Evolutionary conservation across 1,140 invertebrate species (phyloP), one percentile per base, ranked within the genome.

Genomic region (Subanguina moxae): DNA sequence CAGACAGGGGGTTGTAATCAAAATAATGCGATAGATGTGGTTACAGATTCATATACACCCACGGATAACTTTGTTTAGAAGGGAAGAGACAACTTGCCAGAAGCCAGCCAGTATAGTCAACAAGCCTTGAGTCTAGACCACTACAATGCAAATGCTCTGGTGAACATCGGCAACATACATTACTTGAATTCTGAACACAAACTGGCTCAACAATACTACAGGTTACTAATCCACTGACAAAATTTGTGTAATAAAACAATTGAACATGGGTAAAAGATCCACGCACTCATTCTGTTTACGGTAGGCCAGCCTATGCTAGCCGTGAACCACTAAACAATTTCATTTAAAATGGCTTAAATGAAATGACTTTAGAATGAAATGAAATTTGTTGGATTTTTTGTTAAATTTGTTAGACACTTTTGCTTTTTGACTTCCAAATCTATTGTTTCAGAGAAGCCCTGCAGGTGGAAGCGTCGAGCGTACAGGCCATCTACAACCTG

Each of bases 121-220:
- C 84, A 89, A 73, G 89, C 91, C 21, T 86, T 89, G 76, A 86
- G 88, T 78, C 86, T 89, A 56, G 91, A 91, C 83, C 87, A 85
- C 70, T 91, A 90, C 76, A 93, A 91, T 84, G 86, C 90, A 1
- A 86, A 89, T 76, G 91, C 90, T 21, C 87, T 91, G 73, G 90
- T 95, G 0, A 96, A 95, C 85, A 87, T 91, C 76, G 90, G 91
- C 1, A 92, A 92, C 79, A 90, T 91, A 72, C 87, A 88, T 57
- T 89, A 89, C 78, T 86, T 87, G 45, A 88, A 88, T 76, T 86
- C 87, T 57, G 89, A 93, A 65, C 86, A 87, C 62, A 88, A 90
- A 68, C 87, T 88, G 78, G 91, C 91, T 0, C 86, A 88, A 68
- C 87, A 90, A 77, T 88, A 88, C 77, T 90, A 91, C 76, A 85